A percentile compares a stretch with the other conserved stretches of the same genome.
Evolutionary conservation across 2,797 vertebrate genomes (phyloP).

Genomic region (Botia almorhae): DNA sequence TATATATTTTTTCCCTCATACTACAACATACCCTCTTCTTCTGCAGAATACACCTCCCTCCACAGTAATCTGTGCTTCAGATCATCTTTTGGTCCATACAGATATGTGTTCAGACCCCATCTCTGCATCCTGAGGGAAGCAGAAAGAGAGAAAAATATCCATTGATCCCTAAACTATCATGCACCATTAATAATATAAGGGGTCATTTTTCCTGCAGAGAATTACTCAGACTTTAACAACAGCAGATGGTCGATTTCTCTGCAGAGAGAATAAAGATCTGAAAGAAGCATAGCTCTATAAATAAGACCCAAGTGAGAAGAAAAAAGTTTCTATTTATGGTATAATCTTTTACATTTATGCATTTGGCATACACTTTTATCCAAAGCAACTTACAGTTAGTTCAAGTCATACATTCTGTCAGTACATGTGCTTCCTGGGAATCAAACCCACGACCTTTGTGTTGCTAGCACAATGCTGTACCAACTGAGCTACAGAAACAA

Average conservation of each 20-base stretch:
- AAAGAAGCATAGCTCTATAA: background rate
- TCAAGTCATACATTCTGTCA: too few relatives aligned
- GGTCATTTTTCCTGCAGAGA: conserved; percentile 28
- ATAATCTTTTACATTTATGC: background rate
- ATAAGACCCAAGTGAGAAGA: background rate
- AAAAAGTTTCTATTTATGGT: background rate
- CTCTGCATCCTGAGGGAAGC: conserved; percentile 78
- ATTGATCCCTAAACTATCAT: conserved; percentile 14
- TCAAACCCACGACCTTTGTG: too few relatives aligned
- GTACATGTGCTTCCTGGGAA: too few relatives aligned
- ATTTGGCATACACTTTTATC: too few relatives aligned
- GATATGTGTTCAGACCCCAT: conserved; percentile 85
- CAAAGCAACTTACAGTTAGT: too few relatives aligned
- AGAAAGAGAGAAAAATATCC: background rate
- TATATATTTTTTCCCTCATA: background rate
- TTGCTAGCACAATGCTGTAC: too few relatives aligned
- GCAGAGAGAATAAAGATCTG: conserved; percentile 3
- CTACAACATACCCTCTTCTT: conserved; percentile 80
- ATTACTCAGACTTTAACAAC: conserved; percentile 21
- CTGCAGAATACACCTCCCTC: conserved; percentile 86
- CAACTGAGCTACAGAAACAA: too few relatives aligned
- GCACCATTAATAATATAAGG: conserved; percentile 40
- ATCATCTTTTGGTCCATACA: conserved; percentile 88
- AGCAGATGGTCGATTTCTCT: conserved; percentile 32
- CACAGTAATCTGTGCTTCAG: conserved; percentile 87